Percentiles rank a stretch among this genome's conserved stretches.
These are phyloP conservation scores for Xestia rhomboidea DNA, from an alignment of 2,888 invertebrate genomes.

Conservation along the genomic window DNA sequence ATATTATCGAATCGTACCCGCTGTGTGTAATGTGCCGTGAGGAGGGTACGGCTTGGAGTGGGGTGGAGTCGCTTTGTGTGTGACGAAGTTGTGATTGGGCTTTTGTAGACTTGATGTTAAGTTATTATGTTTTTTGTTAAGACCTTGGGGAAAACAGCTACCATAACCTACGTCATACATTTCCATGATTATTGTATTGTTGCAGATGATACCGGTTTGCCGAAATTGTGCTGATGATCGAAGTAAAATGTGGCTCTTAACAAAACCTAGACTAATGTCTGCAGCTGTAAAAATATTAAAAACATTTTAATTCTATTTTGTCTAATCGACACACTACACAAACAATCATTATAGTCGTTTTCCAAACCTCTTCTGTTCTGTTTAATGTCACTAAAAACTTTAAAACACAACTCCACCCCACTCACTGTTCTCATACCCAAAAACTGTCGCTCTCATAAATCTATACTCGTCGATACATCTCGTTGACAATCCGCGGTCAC, in stretches of 20 bases:
- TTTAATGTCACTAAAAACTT: background rate
- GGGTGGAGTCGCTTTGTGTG: conserved; percentile 63
- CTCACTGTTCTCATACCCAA: conserved; percentile 10
- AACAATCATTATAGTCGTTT: background rate
- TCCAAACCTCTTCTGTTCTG: background rate
- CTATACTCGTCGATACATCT: conserved; percentile 65
- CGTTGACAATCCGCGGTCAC: conserved; percentile 62
- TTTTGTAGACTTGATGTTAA: background rate
- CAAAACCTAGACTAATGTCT: background rate
- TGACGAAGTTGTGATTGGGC: background rate
- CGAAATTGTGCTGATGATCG: background rate
- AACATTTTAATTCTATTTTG: no score
- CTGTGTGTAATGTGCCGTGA: conserved; percentile 82
- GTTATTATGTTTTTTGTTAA: background rate
- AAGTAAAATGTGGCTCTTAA: background rate
- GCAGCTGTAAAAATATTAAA: no score
- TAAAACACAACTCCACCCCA: conserved; percentile 25
- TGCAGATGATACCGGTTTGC: background rate
- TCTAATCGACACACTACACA: background rate
- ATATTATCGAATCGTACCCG: conserved; percentile 86
- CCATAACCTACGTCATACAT: background rate
- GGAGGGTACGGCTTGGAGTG: conserved; percentile 64
- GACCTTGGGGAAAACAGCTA: background rate
- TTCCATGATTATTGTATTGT: background rate
- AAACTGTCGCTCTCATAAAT: conserved; percentile 60